These are phyloP conservation scores for Epinephelus coioides DNA, from an alignment of 2,797 vertebrate genomes.

Conservation along the genomic window DNA sequence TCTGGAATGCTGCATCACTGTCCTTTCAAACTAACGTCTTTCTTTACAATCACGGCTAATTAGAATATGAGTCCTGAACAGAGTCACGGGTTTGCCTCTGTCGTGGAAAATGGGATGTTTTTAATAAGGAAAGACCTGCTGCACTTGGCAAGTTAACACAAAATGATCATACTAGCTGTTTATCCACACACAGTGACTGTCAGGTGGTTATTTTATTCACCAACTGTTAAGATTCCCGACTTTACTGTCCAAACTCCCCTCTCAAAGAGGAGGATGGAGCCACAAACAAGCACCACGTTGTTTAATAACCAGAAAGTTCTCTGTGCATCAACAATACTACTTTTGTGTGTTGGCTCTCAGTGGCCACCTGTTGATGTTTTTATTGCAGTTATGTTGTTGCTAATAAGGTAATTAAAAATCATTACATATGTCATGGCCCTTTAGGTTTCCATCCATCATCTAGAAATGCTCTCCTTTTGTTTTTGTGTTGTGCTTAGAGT, in stretches of 20 bases:
- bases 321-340: not conserved
- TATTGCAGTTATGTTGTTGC: not conserved
- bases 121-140: not conserved
- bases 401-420: not conserved
- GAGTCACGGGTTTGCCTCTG: conserved; percentile 11
- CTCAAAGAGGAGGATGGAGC: not conserved
- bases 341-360: not conserved
- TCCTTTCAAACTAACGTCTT: conserved; percentile 62
- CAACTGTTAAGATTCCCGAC: not conserved
- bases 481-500: not conserved
- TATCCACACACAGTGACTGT: not conserved
- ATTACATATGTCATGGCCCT: not conserved
- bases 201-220: not conserved
- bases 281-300: not conserved
- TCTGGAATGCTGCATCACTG: conserved; percentile 68
- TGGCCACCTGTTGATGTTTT: not conserved
- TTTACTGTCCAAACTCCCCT: too few relatives aligned
- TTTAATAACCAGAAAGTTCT: not conserved
- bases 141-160: conserved; percentile 9
- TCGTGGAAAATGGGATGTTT: conserved; percentile 3
- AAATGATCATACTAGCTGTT: not conserved
- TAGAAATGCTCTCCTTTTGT: not conserved
- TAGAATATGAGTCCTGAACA: conserved; percentile 40
- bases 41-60: conserved; percentile 47
- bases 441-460: not conserved